Evolutionary conservation across 1,140 invertebrate genomes (phyloP), one percentile per base, ranked within the genome.

Genomic region (Apis cerana): DNA sequence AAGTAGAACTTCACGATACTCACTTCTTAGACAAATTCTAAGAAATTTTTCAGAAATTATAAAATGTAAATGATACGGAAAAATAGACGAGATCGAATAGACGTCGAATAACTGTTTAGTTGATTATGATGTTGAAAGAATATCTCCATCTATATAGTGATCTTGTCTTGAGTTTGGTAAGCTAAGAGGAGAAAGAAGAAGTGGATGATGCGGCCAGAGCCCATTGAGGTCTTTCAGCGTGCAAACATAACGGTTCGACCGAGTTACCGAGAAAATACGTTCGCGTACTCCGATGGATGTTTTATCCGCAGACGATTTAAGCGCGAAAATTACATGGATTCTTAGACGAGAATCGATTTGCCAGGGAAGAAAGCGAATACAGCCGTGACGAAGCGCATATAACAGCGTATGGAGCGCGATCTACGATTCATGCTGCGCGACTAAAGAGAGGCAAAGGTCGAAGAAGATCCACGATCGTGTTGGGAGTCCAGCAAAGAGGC

Each of bases 191-290:
- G 85, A 64, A 43, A 88, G 85, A 86, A 86, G 89, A 85, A 70
- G 75, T 80, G 84, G 84, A 87, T 88, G 87, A 88, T 90, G 87
- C 89, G 85, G 89, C 86, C 84, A 88, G 80, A 90, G 85, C 86
- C 89, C 91, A 93, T 93, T 91, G 89, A 93, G 88, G 91, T 89
- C 88, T 91, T 89, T 78, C 88, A 86, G 81, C 86, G 84, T 85
- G 88, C 88, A 85, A 90, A 88, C 83, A 82, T 92, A 93, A 93
- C 92, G 92, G 92, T 93, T 62, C 90, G 92, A 90, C 92, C 92
- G 92, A 93, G 91, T 93, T 92, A 90, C 90, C 90, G 90, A 93
- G 84, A 85, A 85, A 70, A 54, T 78, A 58, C 80, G 64, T 54
- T 59, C 3, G 17, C 61, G 19, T 65, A 17, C 59, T n/a, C 15